Base-by-base conservation (phyloP, 2,113 vertebrate genomes). In the Calidris pygmaea region DNA sequence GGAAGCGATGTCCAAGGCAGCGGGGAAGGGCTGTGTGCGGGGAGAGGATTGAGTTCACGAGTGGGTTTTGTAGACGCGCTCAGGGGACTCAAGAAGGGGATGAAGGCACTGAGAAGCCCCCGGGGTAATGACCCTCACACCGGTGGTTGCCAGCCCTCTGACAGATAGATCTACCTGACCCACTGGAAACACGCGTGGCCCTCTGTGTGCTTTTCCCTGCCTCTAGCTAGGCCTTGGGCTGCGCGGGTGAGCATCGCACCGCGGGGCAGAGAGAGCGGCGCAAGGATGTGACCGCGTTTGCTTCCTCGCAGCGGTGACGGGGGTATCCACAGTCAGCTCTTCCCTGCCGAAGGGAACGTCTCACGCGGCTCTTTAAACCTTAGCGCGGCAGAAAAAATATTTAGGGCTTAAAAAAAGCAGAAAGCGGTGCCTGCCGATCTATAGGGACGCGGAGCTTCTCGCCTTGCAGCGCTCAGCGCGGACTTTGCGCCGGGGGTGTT, bases 191-290 rank as follows among this genome's bases (percentile, higher is more conserved):
- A 75, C 20, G n/a, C 27, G 18, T 41, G 39, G 39, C 39, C 39
- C 39, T 41, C 39, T 41, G 39, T 41, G 39, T 10, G 3, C 11
- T 82, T 35, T 21, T 45, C 18, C 39, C 34, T 41, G 29, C 0
- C 34, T 34, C 23, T 21, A 8, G 39, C 9, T 18, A 3, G 14
- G 16, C 77, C 14, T 3, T 6, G 60, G 9, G 34, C 83, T 91
- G 19, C 5, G 3, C 3, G 16, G 32, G 53, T 48, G 35, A 56
- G 18, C 65, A 0, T 0, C 20, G 60, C 58, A 7, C 24, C 26
- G 52, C 3, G 6, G 14, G 9, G 20, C 2, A 16, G 24, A 48
- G 65, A 1, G 21, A 48, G 65, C 1, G 21, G 15, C 27, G 1
- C 41, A 16, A 1, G 62, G 29, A 10, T 14, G 43, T 30, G 29